Evolutionary conservation across 35 echinoderm and acorn worm species (phyloP).

Genomic region (Antedon bifida): DNA sequence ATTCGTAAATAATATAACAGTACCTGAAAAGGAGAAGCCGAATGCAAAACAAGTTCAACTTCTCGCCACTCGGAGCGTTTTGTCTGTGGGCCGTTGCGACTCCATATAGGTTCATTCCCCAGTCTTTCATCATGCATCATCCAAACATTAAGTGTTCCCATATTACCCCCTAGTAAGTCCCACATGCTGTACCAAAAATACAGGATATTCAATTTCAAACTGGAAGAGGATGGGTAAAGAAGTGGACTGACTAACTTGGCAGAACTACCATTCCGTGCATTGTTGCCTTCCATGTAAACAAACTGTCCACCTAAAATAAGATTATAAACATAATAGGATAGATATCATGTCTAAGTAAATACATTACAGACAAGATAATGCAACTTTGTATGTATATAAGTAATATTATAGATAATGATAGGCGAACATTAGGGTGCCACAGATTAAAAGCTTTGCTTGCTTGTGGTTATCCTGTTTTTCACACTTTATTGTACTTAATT

Average conservation of each 20-base stretch:
- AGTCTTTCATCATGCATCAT: slow-evolving; percentile 2
- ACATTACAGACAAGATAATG: too few species aligned
- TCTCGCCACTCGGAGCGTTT: slow-evolving; percentile 9
- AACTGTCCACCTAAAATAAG: neutral
- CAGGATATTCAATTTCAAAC: neutral
- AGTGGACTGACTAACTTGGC: neutral
- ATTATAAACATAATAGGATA: too few species aligned
- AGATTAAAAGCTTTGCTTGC: too few species aligned
- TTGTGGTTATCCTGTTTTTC: too few species aligned
- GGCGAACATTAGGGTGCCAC: too few species aligned
- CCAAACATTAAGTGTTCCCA: slow-evolving; percentile 26
- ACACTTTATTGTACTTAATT: too few species aligned
- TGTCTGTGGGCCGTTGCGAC: slow-evolving; percentile 9
- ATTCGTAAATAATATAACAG: too few species aligned
- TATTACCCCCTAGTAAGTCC: slow-evolving; percentile 4
- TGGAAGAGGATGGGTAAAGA: neutral
- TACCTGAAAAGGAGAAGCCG: slow-evolving; percentile 10
- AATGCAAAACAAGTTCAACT: slow-evolving; percentile 2
- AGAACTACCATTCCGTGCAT: slow-evolving; percentile 7
- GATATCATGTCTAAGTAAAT: too few species aligned
- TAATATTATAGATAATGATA: too few species aligned
- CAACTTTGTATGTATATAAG: too few species aligned
- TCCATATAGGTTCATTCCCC: slow-evolving; percentile 1
- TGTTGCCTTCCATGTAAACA: neutral
- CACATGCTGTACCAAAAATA: slow-evolving; percentile 35